Conservation (phyloP, 2,888 invertebrate species). For the Cabera pusaria region DNA sequence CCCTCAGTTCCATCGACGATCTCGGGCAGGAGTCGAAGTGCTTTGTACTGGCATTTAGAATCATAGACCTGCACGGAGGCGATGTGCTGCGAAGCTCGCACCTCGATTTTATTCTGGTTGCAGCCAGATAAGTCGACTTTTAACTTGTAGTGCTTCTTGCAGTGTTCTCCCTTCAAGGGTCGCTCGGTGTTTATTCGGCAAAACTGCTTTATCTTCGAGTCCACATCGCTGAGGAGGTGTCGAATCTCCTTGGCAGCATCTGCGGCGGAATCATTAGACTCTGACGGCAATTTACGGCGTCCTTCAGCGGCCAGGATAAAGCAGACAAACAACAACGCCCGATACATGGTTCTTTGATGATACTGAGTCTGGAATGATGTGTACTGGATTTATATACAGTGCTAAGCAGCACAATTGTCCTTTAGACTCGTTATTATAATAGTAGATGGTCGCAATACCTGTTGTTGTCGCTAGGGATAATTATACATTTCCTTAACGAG, state of each 20-base stretch:
- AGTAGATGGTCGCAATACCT: too few species aligned
- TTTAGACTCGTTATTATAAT: too few species aligned
- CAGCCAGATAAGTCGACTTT: constrained; percentile 5
- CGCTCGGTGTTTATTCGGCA: not conserved
- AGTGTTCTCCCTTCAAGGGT: not conserved
- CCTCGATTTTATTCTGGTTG: not conserved
- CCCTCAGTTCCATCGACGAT: constrained; percentile 2
- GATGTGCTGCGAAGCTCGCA: constrained; percentile 3
- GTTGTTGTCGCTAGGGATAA: too few species aligned
- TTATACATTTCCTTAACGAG: too few species aligned
- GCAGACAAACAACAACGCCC: too few species aligned
- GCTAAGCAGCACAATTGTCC: too few species aligned
- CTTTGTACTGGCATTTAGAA: not conserved
- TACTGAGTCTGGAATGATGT: too few species aligned
- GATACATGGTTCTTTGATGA: too few species aligned
- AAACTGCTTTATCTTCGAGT: constrained; percentile 4
- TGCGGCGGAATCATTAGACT: too few species aligned
- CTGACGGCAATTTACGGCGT: too few species aligned
- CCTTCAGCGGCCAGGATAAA: too few species aligned
- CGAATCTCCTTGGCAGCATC: constrained; percentile 6
- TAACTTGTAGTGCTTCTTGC: constrained; percentile 1
- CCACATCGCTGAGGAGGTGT: not conserved
- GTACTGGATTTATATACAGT: too few species aligned
- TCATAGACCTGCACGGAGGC: not conserved
- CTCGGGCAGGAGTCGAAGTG: not conserved